Conservation (phyloP, 2,888 invertebrate species). For the Perizoma flavofasciatum region DNA sequence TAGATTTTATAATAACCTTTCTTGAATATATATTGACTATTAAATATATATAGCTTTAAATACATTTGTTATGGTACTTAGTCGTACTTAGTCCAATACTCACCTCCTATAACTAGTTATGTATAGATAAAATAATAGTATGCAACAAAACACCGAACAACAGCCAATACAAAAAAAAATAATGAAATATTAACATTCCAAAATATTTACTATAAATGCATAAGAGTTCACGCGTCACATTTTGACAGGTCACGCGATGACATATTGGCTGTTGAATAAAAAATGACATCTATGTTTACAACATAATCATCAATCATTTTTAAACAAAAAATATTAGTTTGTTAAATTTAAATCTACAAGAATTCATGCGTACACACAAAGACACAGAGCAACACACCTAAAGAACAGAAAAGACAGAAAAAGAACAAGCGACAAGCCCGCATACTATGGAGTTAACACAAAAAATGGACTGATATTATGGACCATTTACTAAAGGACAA, state of each 20-base stretch:
- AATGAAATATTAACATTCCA: background rate
- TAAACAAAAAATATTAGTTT: constrained; percentile 48
- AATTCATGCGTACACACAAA: constrained; percentile 54
- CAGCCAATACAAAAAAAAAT: constrained; percentile 10
- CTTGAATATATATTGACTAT: no score
- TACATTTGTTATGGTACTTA: background rate
- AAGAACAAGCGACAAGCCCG: constrained; percentile 64
- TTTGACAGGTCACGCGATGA: background rate
- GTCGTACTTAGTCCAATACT: background rate
- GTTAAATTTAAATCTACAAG: constrained; percentile 44
- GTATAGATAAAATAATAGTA: background rate
- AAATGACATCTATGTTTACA: no score
- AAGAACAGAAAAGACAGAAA: constrained; percentile 55
- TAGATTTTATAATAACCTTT: no score
- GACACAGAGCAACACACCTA: constrained; percentile 75
- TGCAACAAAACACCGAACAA: background rate
- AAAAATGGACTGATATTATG: constrained; percentile 32
- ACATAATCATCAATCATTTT: no score
- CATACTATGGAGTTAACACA: constrained; percentile 46
- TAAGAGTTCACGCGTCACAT: background rate
- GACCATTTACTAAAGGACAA: constrained; percentile 20
- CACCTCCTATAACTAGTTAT: background rate
- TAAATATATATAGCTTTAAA: no score
- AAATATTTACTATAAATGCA: no score
- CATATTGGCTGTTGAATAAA: constrained; percentile 12